Percentiles rank a stretch among this genome's conserved stretches.
Conservation (phyloP, 2,888 invertebrate species). For the Aphidoletes aphidimyza region DNA sequence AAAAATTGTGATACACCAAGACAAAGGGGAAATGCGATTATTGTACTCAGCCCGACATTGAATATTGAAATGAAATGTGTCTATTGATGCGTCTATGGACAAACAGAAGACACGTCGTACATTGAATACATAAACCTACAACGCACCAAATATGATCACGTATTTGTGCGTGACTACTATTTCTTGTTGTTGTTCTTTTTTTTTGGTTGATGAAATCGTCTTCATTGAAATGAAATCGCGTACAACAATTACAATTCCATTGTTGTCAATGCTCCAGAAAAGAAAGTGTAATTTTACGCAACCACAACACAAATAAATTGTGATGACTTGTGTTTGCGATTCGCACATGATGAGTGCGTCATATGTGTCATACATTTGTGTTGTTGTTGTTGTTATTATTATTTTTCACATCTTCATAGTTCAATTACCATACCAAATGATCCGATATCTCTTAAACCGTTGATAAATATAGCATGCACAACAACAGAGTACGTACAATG, state of each 20-base stretch:
- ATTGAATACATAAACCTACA: not conserved
- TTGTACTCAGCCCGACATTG: too few species aligned
- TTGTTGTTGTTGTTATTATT: too few species aligned
- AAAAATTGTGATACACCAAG: not conserved
- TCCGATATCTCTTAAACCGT: not conserved
- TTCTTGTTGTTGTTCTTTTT: too few species aligned
- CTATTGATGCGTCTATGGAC: constrained; percentile 37
- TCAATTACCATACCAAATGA: constrained; percentile 19
- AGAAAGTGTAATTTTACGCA: constrained; percentile 51
- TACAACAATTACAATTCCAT: not conserved
- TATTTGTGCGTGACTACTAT: constrained; percentile 39
- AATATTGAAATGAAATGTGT: not conserved
- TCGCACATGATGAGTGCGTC: too few species aligned
- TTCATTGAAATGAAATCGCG: not conserved
- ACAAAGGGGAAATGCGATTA: constrained; percentile 20
- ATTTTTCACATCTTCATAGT: not conserved
- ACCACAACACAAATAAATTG: not conserved
- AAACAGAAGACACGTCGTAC: not conserved
- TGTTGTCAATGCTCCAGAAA: not conserved
- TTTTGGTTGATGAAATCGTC: too few species aligned
- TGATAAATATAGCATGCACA: not conserved
- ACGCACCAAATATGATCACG: constrained; percentile 34
- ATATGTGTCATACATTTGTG: too few species aligned
- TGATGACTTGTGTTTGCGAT: too few species aligned
- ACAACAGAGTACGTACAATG: not conserved